Conservation (phyloP, 2,888 invertebrate genomes). For the Tinea pellionella region DNA sequence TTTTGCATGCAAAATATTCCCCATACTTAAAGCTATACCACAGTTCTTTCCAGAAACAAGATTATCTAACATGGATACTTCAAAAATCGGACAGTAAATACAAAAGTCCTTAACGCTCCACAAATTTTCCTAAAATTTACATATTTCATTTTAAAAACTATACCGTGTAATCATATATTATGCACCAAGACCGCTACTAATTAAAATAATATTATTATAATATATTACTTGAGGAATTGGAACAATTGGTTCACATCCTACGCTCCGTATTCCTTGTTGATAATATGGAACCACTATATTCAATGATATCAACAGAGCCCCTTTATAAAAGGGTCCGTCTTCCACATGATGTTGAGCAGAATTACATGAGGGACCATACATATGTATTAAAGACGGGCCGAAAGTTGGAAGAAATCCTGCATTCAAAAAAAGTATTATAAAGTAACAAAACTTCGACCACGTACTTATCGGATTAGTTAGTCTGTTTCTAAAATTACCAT, state of each 20-base stretch:
- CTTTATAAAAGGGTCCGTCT: conserved; percentile 73
- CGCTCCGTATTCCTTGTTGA: conserved; percentile 44
- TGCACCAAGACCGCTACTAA: not conserved
- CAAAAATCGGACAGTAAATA: conserved; percentile 73
- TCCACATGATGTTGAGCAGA: conserved; percentile 23
- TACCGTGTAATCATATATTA: not conserved
- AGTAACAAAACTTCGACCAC: too few species aligned
- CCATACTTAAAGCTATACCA: conserved; percentile 76
- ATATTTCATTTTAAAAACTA: too few species aligned
- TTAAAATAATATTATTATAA: not conserved
- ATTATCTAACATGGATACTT: conserved; percentile 75
- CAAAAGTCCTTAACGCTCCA: conserved; percentile 74
- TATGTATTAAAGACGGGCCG: conserved; percentile 84
- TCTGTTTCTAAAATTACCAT: conserved; percentile 34
- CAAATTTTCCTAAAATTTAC: conserved; percentile 55
- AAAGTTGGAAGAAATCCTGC: conserved; percentile 82
- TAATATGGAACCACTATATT: conserved; percentile 74
- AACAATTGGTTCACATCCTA: conserved; percentile 38
- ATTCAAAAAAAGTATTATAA: conserved; percentile 10
- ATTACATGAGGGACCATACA: conserved; percentile 69
- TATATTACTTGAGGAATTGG: conserved; percentile 19
- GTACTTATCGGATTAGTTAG: too few species aligned
- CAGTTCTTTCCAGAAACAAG: conserved; percentile 64
- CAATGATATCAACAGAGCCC: conserved; percentile 79
- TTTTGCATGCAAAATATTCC: conserved; percentile 40